Percentiles rank a stretch among this genome's conserved stretches.
phyloP scores from a whole-genome alignment of 1,140 invertebrate species.

The Palaemon carinicauda region DNA sequence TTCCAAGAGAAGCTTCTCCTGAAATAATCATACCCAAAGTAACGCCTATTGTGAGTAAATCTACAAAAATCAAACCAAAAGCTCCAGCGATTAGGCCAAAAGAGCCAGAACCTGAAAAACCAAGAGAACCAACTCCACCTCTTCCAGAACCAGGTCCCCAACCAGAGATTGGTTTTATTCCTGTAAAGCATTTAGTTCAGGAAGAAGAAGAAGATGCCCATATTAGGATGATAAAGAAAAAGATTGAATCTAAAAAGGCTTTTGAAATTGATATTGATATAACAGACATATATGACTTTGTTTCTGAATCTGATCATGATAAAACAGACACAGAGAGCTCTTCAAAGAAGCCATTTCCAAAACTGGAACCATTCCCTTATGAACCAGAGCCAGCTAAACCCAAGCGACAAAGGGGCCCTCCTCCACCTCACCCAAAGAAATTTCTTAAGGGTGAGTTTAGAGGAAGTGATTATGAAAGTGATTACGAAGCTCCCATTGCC shows the following conservation, averaged over 20 bases:
- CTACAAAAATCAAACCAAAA: slow-evolving; percentile 35
- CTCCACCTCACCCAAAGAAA: slow-evolving; percentile 71
- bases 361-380: slow-evolving; percentile 67
- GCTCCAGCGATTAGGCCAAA: slow-evolving; percentile 24
- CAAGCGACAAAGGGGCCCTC: slow-evolving; percentile 61
- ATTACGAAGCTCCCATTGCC: slow-evolving; percentile 74
- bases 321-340: slow-evolving; percentile 15
- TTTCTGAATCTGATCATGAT: slow-evolving; percentile 46
- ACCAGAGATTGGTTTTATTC: slow-evolving; percentile 40
- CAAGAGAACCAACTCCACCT: slow-evolving; percentile 21
- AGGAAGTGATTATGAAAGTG: slow-evolving; percentile 79
- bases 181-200: background rate
- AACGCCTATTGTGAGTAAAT: background rate
- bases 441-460: slow-evolving; percentile 76
- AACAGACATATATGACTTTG: slow-evolving; percentile 45
- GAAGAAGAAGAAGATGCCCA: slow-evolving; percentile 46
- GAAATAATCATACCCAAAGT: slow-evolving; percentile 47
- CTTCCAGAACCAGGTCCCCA: slow-evolving; percentile 41
- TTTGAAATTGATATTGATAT: slow-evolving; percentile 50
- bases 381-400: slow-evolving; percentile 62
- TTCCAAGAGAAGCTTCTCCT: slow-evolving; percentile 19
- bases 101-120: slow-evolving; percentile 3
- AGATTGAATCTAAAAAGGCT: slow-evolving; percentile 37
- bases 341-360: slow-evolving; percentile 37
- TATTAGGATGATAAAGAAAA: slow-evolving; percentile 46